A percentile compares a stretch with the other conserved stretches of the same genome.
Evolutionary conservation across 2,888 invertebrate species (phyloP).

Genomic region (Myopa tessellatipennis): DNA sequence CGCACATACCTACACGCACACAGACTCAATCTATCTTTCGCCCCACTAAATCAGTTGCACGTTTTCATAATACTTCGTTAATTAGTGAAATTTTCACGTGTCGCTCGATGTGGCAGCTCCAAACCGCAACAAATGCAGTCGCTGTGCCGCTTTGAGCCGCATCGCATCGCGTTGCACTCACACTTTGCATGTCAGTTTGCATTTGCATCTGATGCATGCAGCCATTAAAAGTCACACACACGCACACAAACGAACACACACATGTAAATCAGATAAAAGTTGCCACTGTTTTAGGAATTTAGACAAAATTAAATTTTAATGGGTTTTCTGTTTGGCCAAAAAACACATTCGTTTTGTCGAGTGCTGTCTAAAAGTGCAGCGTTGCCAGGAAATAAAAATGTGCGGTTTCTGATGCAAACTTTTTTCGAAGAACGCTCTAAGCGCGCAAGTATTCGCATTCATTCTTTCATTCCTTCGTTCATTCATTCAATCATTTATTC

Average conservation of each 20-base stretch:
- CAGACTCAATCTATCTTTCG: background rate
- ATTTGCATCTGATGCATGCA: constrained; percentile 4
- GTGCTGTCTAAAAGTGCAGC: background rate
- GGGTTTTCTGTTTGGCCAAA: constrained; percentile 50
- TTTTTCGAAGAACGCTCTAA: background rate
- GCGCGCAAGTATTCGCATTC: background rate
- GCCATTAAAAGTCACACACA: constrained; percentile 7
- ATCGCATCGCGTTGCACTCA: background rate
- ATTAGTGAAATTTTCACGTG: constrained; percentile 38
- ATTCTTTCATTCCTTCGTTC: no score
- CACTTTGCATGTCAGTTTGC: constrained; percentile 11
- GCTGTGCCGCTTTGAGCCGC: background rate
- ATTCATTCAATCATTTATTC: no score
- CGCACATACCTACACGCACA: constrained; percentile 26
- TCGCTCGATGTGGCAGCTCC: constrained; percentile 25
- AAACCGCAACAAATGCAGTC: constrained; percentile 16
- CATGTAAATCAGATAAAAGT: background rate
- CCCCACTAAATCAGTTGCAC: constrained; percentile 21
- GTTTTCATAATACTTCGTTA: constrained; percentile 34
- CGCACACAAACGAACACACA: constrained; percentile 30
- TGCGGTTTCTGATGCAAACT: constrained; percentile 7
- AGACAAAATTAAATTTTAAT: constrained; percentile 50
- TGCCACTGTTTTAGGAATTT: constrained; percentile 10
- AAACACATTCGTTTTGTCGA: background rate
- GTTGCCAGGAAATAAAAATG: constrained; percentile 21